phyloP scores from a whole-genome alignment of 2,888 invertebrate genomes.

The Limnephilus marmoratus region DNA sequence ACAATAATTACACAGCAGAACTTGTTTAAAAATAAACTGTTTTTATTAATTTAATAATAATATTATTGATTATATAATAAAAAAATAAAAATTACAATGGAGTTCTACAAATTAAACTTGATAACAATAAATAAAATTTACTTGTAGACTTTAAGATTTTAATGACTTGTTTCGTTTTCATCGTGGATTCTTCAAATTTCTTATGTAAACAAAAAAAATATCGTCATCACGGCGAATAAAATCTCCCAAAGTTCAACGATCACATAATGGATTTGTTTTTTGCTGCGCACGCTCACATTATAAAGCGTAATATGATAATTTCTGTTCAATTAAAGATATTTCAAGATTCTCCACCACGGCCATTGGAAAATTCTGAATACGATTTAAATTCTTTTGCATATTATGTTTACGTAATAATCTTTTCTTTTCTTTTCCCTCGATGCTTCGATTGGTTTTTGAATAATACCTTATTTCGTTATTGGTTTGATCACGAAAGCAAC shows the following conservation, averaged over 20 bases:
- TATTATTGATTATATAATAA: too few species aligned
- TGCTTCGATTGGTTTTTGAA: neutral
- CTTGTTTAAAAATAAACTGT: too few species aligned
- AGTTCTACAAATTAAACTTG: too few species aligned
- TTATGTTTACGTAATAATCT: neutral
- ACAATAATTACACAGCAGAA: too few species aligned
- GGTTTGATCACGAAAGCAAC: neutral
- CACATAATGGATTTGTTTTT: slow-evolving; percentile 30
- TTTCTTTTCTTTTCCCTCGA: neutral
- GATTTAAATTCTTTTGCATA: neutral
- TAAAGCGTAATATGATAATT: neutral
- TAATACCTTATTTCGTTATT: neutral
- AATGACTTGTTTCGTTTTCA: neutral
- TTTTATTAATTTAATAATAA: too few species aligned
- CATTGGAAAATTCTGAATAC: neutral
- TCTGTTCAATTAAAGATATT: slow-evolving; percentile 2
- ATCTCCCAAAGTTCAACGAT: slow-evolving; percentile 37
- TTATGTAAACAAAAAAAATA: slow-evolving; percentile 45
- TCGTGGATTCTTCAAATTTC: neutral
- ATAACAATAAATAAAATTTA: too few species aligned
- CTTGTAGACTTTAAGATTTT: neutral
- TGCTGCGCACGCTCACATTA: slow-evolving; percentile 7
- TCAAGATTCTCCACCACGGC: neutral
- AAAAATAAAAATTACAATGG: too few species aligned
- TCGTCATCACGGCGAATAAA: slow-evolving; percentile 12